Conservation (phyloP, 2,797 vertebrate genomes). For the Prionace glauca region DNA sequence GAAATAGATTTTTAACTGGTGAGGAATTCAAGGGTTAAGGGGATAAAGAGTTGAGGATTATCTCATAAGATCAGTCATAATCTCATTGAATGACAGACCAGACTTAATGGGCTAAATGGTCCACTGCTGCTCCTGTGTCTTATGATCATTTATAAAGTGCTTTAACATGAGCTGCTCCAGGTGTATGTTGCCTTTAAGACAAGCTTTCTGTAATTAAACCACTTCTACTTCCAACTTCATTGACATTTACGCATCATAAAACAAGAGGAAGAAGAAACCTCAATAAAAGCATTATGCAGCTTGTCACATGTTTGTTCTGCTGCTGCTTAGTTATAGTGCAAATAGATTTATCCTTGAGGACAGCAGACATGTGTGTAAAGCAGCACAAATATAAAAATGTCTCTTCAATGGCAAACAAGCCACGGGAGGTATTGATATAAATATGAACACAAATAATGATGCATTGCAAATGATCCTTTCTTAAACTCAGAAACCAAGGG, state of each 20-base stretch:
- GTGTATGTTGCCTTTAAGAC: background rate
- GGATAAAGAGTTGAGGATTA: no score
- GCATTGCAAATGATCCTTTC: background rate
- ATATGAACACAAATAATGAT: constrained; percentile 4
- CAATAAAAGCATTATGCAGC: background rate
- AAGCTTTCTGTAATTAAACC: background rate
- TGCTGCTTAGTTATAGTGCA: background rate
- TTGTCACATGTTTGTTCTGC: background rate
- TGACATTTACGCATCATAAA: background rate
- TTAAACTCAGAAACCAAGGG: background rate
- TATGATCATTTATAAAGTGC: background rate
- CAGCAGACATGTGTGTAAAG: background rate
- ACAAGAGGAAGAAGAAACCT: background rate
- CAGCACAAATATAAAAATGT: background rate
- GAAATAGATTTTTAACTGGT: no score
- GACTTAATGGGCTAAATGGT: no score
- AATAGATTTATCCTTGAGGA: constrained; percentile 17
- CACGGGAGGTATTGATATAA: background rate
- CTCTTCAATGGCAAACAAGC: background rate
- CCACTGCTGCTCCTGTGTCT: no score
- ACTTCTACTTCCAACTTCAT: background rate
- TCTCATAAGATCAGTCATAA: no score
- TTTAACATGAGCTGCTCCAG: background rate
- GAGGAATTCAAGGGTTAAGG: no score
- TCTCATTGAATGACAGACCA: no score